phyloP scores from a whole-genome alignment of 2,113 vertebrate species.

The Pavo muticus region DNA sequence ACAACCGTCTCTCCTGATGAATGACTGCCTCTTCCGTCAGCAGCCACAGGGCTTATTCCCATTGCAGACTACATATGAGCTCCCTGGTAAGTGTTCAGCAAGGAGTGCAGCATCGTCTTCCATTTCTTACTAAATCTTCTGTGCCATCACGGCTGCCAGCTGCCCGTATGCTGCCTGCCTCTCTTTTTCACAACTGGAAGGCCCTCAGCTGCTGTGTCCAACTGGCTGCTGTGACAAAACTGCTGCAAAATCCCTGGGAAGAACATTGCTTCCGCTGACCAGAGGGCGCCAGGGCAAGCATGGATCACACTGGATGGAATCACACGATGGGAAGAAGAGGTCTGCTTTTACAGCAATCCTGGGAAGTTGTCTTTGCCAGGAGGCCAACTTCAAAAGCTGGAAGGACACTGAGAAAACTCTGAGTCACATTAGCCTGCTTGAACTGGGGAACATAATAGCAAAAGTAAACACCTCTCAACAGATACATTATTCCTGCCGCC shows the following conservation, averaged over 20 bases:
- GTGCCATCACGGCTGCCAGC: not conserved
- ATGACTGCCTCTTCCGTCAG: not conserved
- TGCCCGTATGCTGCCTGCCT: not conserved
- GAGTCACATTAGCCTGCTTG: constrained; percentile 52
- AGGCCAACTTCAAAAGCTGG: constrained; percentile 32
- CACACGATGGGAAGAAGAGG: constrained; percentile 1
- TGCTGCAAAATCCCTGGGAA: constrained; percentile 8
- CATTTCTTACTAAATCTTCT: not conserved
- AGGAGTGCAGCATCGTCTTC: not conserved
- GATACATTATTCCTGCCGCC: not conserved
- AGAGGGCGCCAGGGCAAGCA: not conserved
- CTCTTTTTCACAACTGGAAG: not conserved
- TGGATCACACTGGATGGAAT: not conserved
- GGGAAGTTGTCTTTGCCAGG: constrained; percentile 41
- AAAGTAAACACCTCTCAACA: constrained; percentile 38
- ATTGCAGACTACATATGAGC: not conserved
- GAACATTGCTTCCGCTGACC: not conserved
- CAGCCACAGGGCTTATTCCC: not conserved
- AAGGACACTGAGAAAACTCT: constrained; percentile 18
- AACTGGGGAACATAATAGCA: constrained; percentile 37
- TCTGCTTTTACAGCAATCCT: constrained; percentile 40
- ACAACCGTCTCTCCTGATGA: not conserved
- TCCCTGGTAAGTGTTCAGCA: not conserved
- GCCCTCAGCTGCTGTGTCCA: not conserved
- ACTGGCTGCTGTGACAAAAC: not conserved